Evolutionary conservation across 2,888 invertebrate genomes (phyloP).

Genomic region (Apamea anceps): DNA sequence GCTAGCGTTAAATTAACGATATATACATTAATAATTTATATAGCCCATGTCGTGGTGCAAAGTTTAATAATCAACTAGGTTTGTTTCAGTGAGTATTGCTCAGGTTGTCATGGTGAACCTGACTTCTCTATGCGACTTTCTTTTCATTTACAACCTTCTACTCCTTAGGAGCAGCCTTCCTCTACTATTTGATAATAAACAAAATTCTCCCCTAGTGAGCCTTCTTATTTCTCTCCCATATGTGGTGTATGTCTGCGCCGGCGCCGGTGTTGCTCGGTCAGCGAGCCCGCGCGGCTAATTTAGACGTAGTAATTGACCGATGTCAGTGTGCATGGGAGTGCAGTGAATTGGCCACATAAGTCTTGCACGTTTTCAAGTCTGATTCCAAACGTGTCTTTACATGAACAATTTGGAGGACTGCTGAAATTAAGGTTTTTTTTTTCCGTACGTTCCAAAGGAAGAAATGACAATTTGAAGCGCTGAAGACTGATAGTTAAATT

Average conservation of each 20-base stretch:
- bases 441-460: neutral
- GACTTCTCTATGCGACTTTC: neutral
- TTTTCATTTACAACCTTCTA: neutral
- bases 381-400: neutral
- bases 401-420: neutral
- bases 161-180: neutral
- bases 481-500: neutral
- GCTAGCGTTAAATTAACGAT: neutral
- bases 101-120: neutral
- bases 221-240: neutral
- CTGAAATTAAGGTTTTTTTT: neutral
- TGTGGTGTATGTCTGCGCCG: slow-evolving; percentile 33
- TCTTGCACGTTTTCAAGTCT: neutral
- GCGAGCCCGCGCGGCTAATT: slow-evolving; percentile 62
- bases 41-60: neutral
- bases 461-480: neutral
- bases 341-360: slow-evolving; percentile 30
- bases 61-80: neutral
- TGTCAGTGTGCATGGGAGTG: slow-evolving; percentile 25
- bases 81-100: neutral
- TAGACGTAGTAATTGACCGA: slow-evolving; percentile 62
- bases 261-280: slow-evolving; percentile 54
- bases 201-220: neutral
- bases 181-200: neutral
- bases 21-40: too few species aligned